Evolutionary conservation across 2,888 invertebrate genomes (phyloP), one percentile per base, ranked within the genome.

Genomic region (Lutraria lutraria): DNA sequence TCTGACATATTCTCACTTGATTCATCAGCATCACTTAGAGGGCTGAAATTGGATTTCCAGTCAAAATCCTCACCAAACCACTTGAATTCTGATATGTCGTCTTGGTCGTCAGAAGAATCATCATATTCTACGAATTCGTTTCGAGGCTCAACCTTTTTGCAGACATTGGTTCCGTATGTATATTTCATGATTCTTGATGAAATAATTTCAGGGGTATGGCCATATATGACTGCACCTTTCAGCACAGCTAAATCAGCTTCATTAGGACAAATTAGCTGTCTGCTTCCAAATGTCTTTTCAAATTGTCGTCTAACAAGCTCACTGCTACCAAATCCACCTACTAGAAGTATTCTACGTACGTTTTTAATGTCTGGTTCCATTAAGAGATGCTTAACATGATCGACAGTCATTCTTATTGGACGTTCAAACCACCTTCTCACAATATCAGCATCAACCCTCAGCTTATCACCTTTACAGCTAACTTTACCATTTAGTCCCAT

Each of bases 291-390:
- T 10, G 21, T 13, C n/a, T 34, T 4, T 68, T 43, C 43, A n/a
- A 83, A 43, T 72, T 52, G n/a, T 4, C 43, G 72, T n/a, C 68
- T 34, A 6, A 83, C 72, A 52, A 68, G 10, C n/a, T 83, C 15
- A 72, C 83, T 43, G n/a, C 68, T 43, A 8, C 63, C 72, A 25
- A 83, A 83, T 16, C 83, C 83, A n/a, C 83, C 83, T 10, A 83
- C 63, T 16, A 83, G 68, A 16, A 83, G 31, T n/a, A 83, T 43
- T 16, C 15, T 68, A 0, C n/a, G 43, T 15, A 83, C 68, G 4
- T 68, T 31, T 68, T 6, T 43, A 52, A 83, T 68, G 21, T 43
- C 63, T 29, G 83, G 68, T 15, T 34, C 68, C n/a, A 21, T 12
- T n/a, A 83, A 43, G 29, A 83, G 21, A 2, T 12, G 16, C n/a